Evolutionary conservation across 1,140 invertebrate species (phyloP).

Genomic region (Orchesella cincta): DNA sequence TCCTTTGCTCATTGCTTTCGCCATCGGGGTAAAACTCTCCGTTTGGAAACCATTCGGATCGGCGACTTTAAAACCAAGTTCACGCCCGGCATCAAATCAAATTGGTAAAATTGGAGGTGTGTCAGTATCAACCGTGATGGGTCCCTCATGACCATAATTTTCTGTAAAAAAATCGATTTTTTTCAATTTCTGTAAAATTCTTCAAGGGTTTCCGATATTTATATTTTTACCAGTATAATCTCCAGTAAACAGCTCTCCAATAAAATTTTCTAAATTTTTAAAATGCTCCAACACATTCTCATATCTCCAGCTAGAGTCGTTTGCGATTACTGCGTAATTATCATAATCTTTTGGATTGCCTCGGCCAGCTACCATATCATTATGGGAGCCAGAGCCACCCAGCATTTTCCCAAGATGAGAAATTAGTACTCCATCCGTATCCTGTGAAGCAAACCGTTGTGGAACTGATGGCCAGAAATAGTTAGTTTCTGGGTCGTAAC

Average conservation of each 20-base stretch:
- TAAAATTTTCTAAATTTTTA: not conserved
- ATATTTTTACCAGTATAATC: not conserved
- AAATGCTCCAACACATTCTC: not conserved
- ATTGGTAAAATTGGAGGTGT: not conserved
- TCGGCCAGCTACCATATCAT: not conserved
- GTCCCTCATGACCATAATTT: not conserved
- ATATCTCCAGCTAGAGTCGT: not conserved
- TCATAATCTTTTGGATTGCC: slow-evolving; percentile 5
- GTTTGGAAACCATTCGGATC: slow-evolving; percentile 23
- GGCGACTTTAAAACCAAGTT: not conserved
- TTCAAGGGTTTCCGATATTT: not conserved
- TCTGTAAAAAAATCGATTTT: not conserved
- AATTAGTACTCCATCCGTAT: not conserved
- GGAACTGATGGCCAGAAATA: too few relatives aligned
- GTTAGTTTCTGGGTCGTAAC: too few relatives aligned
- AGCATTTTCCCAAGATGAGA: not conserved
- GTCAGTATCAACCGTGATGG: not conserved
- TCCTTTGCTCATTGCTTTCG: too few relatives aligned
- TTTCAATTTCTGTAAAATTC: too few relatives aligned
- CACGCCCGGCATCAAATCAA: not conserved
- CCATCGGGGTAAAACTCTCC: not conserved
- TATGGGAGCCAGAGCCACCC: not conserved
- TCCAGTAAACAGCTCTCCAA: not conserved
- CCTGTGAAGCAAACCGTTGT: too few relatives aligned
- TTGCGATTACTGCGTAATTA: not conserved